These are phyloP conservation scores for Leucania comma DNA, from an alignment of 2,888 invertebrate species.

Conservation along the genomic window DNA sequence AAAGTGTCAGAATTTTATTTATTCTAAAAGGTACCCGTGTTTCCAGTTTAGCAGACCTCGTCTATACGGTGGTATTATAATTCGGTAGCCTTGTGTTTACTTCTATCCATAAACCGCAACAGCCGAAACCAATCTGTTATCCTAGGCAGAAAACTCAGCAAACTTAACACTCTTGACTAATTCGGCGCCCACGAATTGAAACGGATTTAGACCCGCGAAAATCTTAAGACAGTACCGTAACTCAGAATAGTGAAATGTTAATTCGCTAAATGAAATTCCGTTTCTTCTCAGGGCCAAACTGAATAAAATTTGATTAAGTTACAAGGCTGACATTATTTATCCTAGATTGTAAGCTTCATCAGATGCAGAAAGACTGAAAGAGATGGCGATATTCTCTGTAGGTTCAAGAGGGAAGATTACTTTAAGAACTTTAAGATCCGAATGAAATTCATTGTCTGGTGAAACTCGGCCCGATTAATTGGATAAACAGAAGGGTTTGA, in stretches of 20 bases:
- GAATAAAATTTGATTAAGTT: conserved; percentile 88
- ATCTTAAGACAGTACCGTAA: conserved; percentile 78
- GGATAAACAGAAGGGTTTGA: conserved; percentile 71
- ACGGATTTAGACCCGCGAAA: conserved; percentile 69
- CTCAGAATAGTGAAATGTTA: conserved; percentile 86
- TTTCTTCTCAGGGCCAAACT: conserved; percentile 73
- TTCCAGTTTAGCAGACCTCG: too few relatives aligned
- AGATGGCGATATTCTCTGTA: conserved; percentile 62
- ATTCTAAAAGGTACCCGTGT: too few relatives aligned
- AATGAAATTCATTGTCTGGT: conserved; percentile 76
- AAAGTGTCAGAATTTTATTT: too few relatives aligned
- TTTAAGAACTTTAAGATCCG: conserved; percentile 74
- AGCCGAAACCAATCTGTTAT: neutral
- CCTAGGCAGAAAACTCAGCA: conserved; percentile 20
- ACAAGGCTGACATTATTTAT: conserved; percentile 84
- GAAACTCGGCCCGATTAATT: conserved; percentile 76
- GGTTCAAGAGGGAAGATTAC: conserved; percentile 70
- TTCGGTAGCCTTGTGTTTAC: neutral
- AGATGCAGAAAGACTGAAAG: conserved; percentile 62
- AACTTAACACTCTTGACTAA: conserved; percentile 54
- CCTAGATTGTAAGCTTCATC: conserved; percentile 67
- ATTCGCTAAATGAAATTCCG: conserved; percentile 85
- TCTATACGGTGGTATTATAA: too few relatives aligned
- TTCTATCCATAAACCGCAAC: neutral
- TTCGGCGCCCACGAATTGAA: conserved; percentile 61